These are phyloP conservation scores for Anthophora plumipes DNA, from an alignment of 2,888 invertebrate species.

Conservation along the genomic window DNA sequence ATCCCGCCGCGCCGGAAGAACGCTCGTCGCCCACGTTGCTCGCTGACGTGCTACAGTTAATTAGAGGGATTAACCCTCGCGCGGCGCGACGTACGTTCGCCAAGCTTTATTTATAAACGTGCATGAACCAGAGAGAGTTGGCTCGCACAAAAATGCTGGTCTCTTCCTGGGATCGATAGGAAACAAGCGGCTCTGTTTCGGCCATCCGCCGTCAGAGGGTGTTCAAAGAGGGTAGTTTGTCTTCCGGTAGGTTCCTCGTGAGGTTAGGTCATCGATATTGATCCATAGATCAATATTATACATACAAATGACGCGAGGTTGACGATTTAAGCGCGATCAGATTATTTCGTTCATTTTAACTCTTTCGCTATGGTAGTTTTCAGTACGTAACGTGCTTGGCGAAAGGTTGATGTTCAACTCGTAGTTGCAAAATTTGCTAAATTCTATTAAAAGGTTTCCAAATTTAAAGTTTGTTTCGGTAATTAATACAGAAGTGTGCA, in stretches of 20 bases:
- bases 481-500: too few relatives aligned
- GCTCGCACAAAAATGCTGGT: constrained; percentile 11
- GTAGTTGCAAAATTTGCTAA: too few relatives aligned
- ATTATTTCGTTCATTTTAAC: too few relatives aligned
- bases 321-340: too few relatives aligned
- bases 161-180: constrained; percentile 15
- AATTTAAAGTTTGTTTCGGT: too few relatives aligned
- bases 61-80: constrained; percentile 17
- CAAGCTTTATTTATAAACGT: constrained; percentile 25
- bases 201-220: not conserved
- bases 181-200: not conserved
- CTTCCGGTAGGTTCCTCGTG: not conserved
- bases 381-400: too few relatives aligned
- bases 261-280: not conserved
- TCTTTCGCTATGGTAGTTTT: too few relatives aligned
- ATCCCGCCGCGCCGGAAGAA: constrained; percentile 9
- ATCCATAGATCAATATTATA: not conserved
- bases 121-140: not conserved
- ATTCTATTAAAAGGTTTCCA: too few relatives aligned
- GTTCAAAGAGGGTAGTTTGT: not conserved
- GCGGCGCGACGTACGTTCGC: not conserved
- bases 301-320: too few relatives aligned
- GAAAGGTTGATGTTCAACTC: too few relatives aligned
- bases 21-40: not conserved
- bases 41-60: not conserved